Evolutionary conservation across 2,888 invertebrate species (phyloP).

Genomic region (Amiota minor): DNA sequence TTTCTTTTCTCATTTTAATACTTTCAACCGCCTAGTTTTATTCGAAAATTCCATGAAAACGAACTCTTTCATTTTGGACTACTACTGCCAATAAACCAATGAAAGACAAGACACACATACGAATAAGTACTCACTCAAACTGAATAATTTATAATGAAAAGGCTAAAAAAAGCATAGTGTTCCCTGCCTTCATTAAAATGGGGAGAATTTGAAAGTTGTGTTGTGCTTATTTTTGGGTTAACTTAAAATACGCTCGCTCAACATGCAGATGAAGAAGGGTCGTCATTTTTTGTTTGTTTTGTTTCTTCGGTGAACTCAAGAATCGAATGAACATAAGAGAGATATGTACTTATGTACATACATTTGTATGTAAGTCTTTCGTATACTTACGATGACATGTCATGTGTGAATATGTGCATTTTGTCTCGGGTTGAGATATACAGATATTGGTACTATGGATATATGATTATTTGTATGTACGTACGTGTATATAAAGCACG

Average conservation of each 20-base stretch:
- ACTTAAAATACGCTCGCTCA: slow-evolving; percentile 50
- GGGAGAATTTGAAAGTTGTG: not conserved
- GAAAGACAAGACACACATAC: slow-evolving; percentile 27
- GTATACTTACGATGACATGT: not conserved
- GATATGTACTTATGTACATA: too few relatives aligned
- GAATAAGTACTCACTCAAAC: too few relatives aligned
- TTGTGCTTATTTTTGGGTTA: slow-evolving; percentile 54
- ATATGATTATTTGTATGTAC: slow-evolving; percentile 32
- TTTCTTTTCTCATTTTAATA: slow-evolving; percentile 25
- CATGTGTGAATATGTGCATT: not conserved
- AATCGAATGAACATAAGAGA: too few relatives aligned
- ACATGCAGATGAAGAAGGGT: slow-evolving; percentile 55
- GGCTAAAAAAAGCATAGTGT: slow-evolving; percentile 28
- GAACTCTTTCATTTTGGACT: not conserved
- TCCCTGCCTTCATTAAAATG: not conserved
- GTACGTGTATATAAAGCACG: slow-evolving; percentile 26
- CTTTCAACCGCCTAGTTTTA: slow-evolving; percentile 40
- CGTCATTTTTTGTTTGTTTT: not conserved
- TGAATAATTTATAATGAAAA: too few relatives aligned
- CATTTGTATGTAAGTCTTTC: too few relatives aligned
- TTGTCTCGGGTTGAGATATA: not conserved
- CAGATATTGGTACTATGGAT: not conserved
- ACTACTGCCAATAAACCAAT: not conserved
- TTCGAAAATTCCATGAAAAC: too few relatives aligned
- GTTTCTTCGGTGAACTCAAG: too few relatives aligned